These are phyloP conservation scores for Proterorhinus semilunaris DNA, from an alignment of 2,113 vertebrate genomes.

Conservation along the genomic window DNA sequence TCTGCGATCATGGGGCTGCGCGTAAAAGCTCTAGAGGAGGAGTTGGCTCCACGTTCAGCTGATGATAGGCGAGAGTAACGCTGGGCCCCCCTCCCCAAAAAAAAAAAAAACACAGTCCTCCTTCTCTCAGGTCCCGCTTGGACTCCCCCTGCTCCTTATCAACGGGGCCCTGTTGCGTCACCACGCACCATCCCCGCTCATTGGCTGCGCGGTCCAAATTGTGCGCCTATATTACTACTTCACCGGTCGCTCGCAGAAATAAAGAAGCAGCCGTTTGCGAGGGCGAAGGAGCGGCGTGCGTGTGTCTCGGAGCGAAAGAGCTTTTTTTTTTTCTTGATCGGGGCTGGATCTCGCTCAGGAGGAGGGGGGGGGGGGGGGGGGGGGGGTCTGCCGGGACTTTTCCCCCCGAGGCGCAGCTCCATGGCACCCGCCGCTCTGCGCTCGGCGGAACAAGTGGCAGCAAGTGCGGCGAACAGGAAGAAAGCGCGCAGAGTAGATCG, in stretches of 20 bases:
- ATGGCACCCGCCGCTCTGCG: slow-evolving; percentile 13
- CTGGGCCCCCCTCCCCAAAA: slow-evolving; percentile 71
- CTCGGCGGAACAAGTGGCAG: slow-evolving; percentile 7
- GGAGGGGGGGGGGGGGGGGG: neutral
- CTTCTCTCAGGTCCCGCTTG: slow-evolving; percentile 77
- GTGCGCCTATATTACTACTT: slow-evolving; percentile 60
- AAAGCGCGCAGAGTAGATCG: neutral
- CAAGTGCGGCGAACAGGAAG: slow-evolving; percentile 8
- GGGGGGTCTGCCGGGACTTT: slow-evolving; percentile 5
- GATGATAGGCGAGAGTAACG: slow-evolving; percentile 77
- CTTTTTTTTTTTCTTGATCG: neutral
- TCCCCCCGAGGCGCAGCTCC: slow-evolving; percentile 7
- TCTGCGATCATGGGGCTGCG: slow-evolving; percentile 63
- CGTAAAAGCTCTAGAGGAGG: slow-evolving; percentile 78
- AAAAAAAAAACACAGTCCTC: slow-evolving; percentile 70
- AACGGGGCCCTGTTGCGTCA: slow-evolving; percentile 90
- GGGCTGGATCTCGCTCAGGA: slow-evolving; percentile 25
- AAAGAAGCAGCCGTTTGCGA: slow-evolving; percentile 17
- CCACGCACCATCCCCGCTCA: slow-evolving; percentile 79
- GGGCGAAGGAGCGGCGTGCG: slow-evolving; percentile 19
- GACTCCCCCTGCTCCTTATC: slow-evolving; percentile 92
- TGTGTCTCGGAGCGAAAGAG: neutral
- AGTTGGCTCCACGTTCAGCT: slow-evolving; percentile 76
- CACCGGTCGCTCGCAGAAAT: slow-evolving; percentile 24
- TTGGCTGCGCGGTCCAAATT: slow-evolving; percentile 81